Conservation (phyloP, 2,888 invertebrate species). For the Meteorus colon region DNA sequence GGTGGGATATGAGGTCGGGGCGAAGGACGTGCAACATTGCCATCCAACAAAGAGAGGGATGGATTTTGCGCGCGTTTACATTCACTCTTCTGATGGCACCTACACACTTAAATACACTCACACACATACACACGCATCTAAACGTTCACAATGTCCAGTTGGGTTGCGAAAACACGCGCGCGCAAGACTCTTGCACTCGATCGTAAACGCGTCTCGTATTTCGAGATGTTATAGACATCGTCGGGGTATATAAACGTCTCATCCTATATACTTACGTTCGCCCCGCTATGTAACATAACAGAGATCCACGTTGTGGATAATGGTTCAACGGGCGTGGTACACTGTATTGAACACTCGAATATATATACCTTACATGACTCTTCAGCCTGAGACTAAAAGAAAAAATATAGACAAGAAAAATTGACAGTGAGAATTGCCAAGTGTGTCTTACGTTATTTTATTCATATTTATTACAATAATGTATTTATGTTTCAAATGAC, state of each 20-base stretch:
- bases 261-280: constrained; percentile 71
- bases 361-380: constrained; percentile 10
- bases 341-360: constrained; percentile 21
- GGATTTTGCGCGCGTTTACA: background rate
- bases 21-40: background rate
- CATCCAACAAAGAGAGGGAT: background rate
- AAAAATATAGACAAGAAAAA: background rate
- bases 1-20: background rate
- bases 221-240: constrained; percentile 73
- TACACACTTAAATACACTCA: background rate
- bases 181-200: constrained; percentile 49
- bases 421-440: background rate
- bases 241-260: constrained; percentile 73
- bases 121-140: background rate
- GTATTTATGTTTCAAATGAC: background rate
- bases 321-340: constrained; percentile 19
- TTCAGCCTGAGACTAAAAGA: background rate
- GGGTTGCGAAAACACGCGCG: background rate
- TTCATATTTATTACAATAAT: background rate
- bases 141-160: constrained; percentile 5
- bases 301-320: constrained; percentile 38
- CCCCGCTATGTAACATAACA: constrained; percentile 30
- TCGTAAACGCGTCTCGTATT: constrained; percentile 74
- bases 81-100: background rate
- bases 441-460: background rate